These are phyloP conservation scores for Osmerus eperlanus DNA, from an alignment of 2,113 vertebrate genomes.

Conservation along the genomic window DNA sequence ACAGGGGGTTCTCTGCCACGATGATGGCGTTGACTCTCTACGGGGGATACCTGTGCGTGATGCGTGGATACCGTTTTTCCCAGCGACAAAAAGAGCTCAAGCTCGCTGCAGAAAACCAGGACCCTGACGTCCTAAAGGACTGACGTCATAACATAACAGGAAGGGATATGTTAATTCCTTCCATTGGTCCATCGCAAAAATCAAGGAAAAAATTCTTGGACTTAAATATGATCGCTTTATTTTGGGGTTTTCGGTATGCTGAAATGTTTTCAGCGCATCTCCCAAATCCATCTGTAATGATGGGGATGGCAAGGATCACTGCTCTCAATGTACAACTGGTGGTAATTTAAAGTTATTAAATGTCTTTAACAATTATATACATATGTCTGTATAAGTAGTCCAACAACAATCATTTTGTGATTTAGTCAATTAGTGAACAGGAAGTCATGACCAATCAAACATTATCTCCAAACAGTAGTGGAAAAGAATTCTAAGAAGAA, in stretches of 20 bases:
- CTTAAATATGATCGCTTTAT: not conserved
- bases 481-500: slow-evolving; percentile 32
- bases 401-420: not conserved
- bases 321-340: too few species aligned
- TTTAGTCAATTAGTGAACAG: too few species aligned
- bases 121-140: slow-evolving; percentile 61
- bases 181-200: not conserved
- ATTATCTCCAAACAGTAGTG: slow-evolving; percentile 18
- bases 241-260: not conserved
- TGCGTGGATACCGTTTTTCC: slow-evolving; percentile 72
- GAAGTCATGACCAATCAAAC: too few species aligned
- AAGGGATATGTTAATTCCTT: slow-evolving; percentile 20
- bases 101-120: slow-evolving; percentile 67
- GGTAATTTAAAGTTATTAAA: slow-evolving; percentile 6
- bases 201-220: slow-evolving; percentile 14
- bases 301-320: too few species aligned
- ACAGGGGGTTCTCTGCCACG: slow-evolving; percentile 83
- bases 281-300: too few species aligned
- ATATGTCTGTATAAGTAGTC: slow-evolving; percentile 56
- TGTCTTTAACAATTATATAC: slow-evolving; percentile 47
- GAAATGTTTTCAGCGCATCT: too few species aligned
- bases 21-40: slow-evolving; percentile 90
- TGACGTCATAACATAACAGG: slow-evolving; percentile 40
- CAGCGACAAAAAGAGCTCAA: slow-evolving; percentile 62
- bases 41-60: slow-evolving; percentile 81